Conservation (phyloP, 2,113 vertebrate genomes). For the Genyomyrus donnyi region DNA sequence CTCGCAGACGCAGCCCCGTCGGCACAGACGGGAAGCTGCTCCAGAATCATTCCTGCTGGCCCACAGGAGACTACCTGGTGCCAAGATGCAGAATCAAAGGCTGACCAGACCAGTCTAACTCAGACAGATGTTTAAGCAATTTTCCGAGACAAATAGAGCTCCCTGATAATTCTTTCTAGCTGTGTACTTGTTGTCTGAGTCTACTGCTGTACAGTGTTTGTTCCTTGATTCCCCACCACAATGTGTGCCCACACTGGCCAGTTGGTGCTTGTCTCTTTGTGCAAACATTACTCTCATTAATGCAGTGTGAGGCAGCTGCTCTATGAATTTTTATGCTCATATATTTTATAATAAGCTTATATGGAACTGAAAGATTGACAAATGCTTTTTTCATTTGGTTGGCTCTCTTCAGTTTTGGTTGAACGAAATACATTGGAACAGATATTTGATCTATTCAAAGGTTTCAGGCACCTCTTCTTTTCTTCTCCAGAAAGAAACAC, state of each 20-base stretch:
- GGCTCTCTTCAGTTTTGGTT: background rate
- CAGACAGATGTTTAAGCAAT: constrained; percentile 22
- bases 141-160: background rate
- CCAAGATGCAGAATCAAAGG: constrained; percentile 8
- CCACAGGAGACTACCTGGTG: constrained; percentile 19
- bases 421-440: background rate
- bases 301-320: background rate
- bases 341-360: background rate
- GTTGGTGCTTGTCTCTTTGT: background rate
- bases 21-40: constrained; percentile 2
- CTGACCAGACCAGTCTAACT: background rate
- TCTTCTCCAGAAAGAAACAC: constrained; percentile 66
- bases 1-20: background rate
- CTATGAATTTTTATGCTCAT: background rate
- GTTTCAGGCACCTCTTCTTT: background rate
- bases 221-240: background rate
- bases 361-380: background rate
- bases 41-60: background rate
- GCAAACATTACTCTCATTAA: background rate
- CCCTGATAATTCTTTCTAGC: background rate
- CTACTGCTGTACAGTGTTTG: constrained; percentile 1
- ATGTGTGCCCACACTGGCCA: background rate
- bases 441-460: background rate
- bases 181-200: constrained; percentile 10
- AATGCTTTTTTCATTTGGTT: background rate